Evolutionary conservation across 1,140 invertebrate genomes (phyloP), one percentile per base, ranked within the genome.

Genomic region (Panonychus citri): DNA sequence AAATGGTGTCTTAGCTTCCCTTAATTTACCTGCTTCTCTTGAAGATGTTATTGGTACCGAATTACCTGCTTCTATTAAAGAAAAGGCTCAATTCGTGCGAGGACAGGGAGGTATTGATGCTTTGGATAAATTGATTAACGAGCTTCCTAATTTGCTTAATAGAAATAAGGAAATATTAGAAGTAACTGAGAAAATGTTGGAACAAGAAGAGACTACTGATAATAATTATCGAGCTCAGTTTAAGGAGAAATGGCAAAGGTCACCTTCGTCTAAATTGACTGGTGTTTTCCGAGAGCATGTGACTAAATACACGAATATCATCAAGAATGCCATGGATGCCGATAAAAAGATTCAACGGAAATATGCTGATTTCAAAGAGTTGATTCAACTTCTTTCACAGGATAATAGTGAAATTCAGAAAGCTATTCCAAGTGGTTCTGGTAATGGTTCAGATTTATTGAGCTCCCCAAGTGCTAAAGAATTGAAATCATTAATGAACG

Each of bases 21-120:
- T 98, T 51, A 97, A 96, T 75, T 75, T 99, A 59, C 94, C 95
- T 12, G 91, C 91, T 53, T 86, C 91, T n/a, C 77, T 97, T 56
- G 93, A 98, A 73, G 82, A 85, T 61, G 77, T 79, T 2, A 77
- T 78, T 61, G 78, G 79, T 25, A 79, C 78, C 49, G 78, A 78
- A 61, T 71, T 89, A 55, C 94, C 94, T 13, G 83, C 82, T 49
- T 95, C 90, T 8, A 72, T 98, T 30, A 70, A 80, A 34, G 85
- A 90, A 56, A 96, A 96, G 71, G 83, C 87, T 4, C 71, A 73
- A 30, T 71, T 74, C 58, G 76, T 91, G 21, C 74, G 75, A 54
- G 70, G 76, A 15, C 75, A 77, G 42, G 86, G 86, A n/a, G 76
- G 66, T 34, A 57, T 75, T 24, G 59, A 66, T 10, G 62, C 65